Percentiles rank a stretch among this genome's conserved stretches.
phyloP scores from a whole-genome alignment of 2,797 vertebrate genomes.

The Perodicticus potto region DNA sequence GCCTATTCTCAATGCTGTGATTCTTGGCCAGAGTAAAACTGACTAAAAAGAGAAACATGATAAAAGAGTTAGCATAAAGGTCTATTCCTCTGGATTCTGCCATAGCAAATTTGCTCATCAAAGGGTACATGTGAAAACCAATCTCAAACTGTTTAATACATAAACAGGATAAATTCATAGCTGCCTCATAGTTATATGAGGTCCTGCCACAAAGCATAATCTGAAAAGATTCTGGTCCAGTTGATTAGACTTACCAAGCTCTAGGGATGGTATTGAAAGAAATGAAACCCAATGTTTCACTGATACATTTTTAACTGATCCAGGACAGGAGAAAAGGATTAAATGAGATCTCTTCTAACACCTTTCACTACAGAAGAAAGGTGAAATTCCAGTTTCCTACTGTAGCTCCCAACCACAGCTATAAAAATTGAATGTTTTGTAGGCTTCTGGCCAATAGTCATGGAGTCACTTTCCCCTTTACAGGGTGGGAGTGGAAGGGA shows the following conservation, averaged over 20 bases:
- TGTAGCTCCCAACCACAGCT: background rate
- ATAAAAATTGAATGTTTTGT: background rate
- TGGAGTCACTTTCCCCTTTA: too few species aligned
- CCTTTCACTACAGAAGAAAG: background rate
- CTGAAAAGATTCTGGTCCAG: background rate
- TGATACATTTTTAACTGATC: background rate
- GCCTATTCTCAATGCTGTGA: background rate
- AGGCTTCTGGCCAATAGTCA: background rate
- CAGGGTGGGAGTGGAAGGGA: background rate
- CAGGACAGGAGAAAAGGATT: background rate
- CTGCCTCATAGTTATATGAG: background rate
- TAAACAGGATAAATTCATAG: background rate
- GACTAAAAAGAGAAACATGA: background rate
- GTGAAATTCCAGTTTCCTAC: background rate
- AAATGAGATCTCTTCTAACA: background rate
- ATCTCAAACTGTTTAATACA: background rate
- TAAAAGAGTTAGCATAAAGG: background rate
- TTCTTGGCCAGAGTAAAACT: background rate
- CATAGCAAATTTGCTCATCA: background rate
- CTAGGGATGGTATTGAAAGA: background rate
- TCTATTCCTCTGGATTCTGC: background rate
- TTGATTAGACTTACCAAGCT: background rate
- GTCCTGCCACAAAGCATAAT: background rate
- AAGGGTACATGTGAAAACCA: background rate
- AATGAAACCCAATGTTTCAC: background rate